Base-by-base conservation (phyloP, 2,888 invertebrate species). In the Ellobium chinense region DNA sequence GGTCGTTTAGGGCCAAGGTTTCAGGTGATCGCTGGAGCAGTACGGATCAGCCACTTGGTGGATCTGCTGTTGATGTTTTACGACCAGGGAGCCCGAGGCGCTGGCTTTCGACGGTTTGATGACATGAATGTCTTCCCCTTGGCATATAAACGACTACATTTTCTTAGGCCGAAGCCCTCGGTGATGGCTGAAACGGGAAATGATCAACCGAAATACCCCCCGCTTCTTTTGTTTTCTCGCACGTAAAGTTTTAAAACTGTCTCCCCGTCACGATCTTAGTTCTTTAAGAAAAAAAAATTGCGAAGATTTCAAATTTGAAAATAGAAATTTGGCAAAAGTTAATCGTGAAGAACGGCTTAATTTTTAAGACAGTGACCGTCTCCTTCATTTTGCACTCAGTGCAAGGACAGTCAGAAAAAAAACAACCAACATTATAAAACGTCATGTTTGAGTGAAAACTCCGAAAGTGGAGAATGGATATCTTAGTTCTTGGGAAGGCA, bases 101-200 rank as follows among this genome's bases (percentile, higher is more conserved):
- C 31, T 65, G 31, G 24, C 65, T 65, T 65, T 65, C 65, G 34
- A 65, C 65, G 31, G 36, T 65, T 65, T 34, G 29, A 24, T 34
- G 65, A 65, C 65, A 65, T 29, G 46, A 34, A 65, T 65, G 65
- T 65, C 65, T 65, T 65, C 14, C 18, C 18, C 65, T 2, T n/a
- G 36, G 34, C 31, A 34, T 65, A 29, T 31, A 21, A 29, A 34
- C 31, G 65, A 29, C 31, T 58, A n/a, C 21, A n/a, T 58, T 58
- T 31, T 65, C 31, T 14, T 21, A 21, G 24, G 14, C 34, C 7
- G 18, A 65, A 34, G 31, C 24, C 65, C 31, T 34, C 34, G n/a
- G 14, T 65, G 65, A 21, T 31, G 34, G 65, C 34, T 31, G 18
- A 31, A 65, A 34, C 34, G 34, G 31, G 34, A 21, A 65, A 31